A percentile compares a stretch with the other conserved stretches of the same genome.
phyloP scores from a whole-genome alignment of 1,140 invertebrate genomes.

The Euschistus heros region DNA sequence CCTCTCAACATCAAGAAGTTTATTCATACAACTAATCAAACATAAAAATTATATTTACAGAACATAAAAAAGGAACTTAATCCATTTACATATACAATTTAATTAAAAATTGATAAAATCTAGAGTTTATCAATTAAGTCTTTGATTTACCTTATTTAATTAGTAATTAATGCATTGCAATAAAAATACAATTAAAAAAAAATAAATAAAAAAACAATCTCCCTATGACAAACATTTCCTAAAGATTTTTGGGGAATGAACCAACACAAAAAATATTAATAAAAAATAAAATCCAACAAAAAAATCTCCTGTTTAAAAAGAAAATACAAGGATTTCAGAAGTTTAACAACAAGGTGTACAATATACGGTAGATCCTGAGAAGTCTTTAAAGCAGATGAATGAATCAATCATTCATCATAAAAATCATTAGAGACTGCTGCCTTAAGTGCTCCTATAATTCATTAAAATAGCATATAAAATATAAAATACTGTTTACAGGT shows the following conservation, averaged over 20 bases:
- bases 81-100: background rate
- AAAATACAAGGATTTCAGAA: background rate
- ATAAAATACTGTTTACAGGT: slow-evolving; percentile 7
- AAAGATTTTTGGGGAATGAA: slow-evolving; percentile 7
- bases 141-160: slow-evolving; percentile 15
- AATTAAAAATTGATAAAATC: slow-evolving; percentile 18
- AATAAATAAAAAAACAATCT: slow-evolving; percentile 4
- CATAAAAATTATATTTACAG: background rate
- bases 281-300: background rate
- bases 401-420: slow-evolving; percentile 6
- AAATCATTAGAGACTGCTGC: background rate
- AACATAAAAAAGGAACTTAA: slow-evolving; percentile 17
- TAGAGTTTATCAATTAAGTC: slow-evolving; percentile 15
- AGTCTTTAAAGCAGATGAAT: slow-evolving; percentile 16
- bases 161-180: slow-evolving; percentile 4
- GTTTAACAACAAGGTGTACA: background rate
- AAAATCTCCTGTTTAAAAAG: background rate
- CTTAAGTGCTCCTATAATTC: too few relatives aligned
- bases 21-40: slow-evolving; percentile 3
- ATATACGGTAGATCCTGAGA: slow-evolving; percentile 10
- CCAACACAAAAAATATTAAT: background rate
- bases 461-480: slow-evolving; percentile 7
- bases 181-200: too few relatives aligned
- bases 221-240: slow-evolving; percentile 13
- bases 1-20: background rate